Evolutionary conservation across 2,113 vertebrate species (phyloP).

Genomic region (Acrocephalus arundinaceus): DNA sequence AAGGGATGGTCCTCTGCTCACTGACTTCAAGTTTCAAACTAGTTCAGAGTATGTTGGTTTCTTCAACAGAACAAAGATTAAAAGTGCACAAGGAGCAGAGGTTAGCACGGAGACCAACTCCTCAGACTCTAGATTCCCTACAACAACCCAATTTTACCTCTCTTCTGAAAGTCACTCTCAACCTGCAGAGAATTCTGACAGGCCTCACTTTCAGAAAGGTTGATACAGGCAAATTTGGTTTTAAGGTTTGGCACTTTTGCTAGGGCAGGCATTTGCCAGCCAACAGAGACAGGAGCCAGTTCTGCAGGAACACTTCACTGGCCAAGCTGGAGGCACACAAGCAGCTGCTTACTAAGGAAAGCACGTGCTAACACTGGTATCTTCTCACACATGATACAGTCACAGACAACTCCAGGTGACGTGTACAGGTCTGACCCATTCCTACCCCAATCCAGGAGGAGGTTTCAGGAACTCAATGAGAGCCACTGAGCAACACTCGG

Average conservation of each 20-base stretch:
- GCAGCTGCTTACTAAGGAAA: background rate
- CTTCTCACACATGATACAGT: background rate
- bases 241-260: slow-evolving; percentile 58
- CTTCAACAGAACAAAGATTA: slow-evolving; percentile 36
- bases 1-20: slow-evolving; percentile 47
- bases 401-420: background rate
- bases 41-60: background rate
- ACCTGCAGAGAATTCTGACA: background rate
- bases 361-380: background rate
- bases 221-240: slow-evolving; percentile 40
- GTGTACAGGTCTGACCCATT: background rate
- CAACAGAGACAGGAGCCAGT: background rate
- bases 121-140: background rate
- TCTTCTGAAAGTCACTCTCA: background rate
- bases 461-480: background rate
- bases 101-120: background rate
- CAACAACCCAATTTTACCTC: background rate
- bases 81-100: slow-evolving; percentile 61
- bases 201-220: background rate
- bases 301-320: background rate
- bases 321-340: slow-evolving; percentile 10
- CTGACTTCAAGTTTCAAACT: slow-evolving; percentile 17
- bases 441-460: background rate
- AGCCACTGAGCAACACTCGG: accelerated
- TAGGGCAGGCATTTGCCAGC: background rate